These are phyloP conservation scores for Tetragnatha montana DNA, from an alignment of 2,888 invertebrate genomes.

Conservation along the genomic window DNA sequence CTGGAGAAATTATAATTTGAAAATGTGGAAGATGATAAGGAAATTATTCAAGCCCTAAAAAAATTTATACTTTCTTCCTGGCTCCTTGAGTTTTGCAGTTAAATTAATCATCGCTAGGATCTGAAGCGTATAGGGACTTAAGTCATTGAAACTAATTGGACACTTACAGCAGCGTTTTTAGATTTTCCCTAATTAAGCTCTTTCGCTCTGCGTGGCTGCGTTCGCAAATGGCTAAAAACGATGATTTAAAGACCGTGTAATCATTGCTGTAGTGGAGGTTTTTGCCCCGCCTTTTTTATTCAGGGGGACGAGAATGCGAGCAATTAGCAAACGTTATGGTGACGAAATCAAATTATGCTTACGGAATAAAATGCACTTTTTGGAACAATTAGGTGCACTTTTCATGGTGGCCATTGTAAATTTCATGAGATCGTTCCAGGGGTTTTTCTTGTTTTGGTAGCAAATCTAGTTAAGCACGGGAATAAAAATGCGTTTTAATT, in stretches of 20 bases:
- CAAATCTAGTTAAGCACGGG: neutral
- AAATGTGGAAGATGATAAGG: constrained; percentile 39
- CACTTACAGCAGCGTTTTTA: constrained; percentile 43
- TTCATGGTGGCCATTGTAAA: neutral
- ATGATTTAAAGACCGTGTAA: constrained; percentile 52
- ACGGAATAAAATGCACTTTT: constrained; percentile 31
- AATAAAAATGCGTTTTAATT: neutral
- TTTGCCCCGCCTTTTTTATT: constrained; percentile 16
- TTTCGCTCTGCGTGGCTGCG: constrained; percentile 35
- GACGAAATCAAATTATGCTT: constrained; percentile 40
- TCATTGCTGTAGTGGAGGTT: constrained; percentile 39
- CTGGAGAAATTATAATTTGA: constrained; percentile 20
- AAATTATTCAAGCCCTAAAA: constrained; percentile 30
- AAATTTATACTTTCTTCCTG: constrained; percentile 35
- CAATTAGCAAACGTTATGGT: constrained; percentile 32
- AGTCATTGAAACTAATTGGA: constrained; percentile 58
- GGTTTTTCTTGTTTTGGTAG: neutral
- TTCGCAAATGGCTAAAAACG: constrained; percentile 41
- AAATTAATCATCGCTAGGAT: constrained; percentile 45
- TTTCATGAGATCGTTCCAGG: neutral
- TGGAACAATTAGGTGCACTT: constrained; percentile 30
- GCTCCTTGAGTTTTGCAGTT: constrained; percentile 37
- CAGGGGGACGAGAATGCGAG: constrained; percentile 15
- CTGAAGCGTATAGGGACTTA: constrained; percentile 34
- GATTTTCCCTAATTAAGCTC: constrained; percentile 53